Conservation (phyloP, 2,888 invertebrate species). For the Helobdella robusta region DNA sequence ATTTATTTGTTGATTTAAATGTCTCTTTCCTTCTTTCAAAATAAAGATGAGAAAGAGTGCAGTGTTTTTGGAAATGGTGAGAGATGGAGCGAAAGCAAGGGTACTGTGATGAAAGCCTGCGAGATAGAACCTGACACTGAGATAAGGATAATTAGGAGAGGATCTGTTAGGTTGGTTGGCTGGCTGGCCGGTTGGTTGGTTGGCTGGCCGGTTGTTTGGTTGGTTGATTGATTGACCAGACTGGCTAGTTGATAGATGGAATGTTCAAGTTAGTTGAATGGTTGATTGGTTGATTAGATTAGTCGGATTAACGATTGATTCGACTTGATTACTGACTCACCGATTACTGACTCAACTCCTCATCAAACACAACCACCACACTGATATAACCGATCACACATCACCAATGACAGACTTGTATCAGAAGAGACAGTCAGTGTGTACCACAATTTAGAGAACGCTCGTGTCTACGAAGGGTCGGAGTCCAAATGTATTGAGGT, state of each 20-base stretch:
- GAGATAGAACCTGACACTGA: constrained; percentile 59
- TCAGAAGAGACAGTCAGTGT: constrained; percentile 55
- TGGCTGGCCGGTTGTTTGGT: neutral
- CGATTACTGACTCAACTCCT: neutral
- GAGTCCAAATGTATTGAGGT: constrained; percentile 70
- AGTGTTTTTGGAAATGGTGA: constrained; percentile 67
- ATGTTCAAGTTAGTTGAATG: too few species aligned
- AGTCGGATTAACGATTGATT: too few species aligned
- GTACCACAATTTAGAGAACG: constrained; percentile 76
- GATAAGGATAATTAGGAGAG: constrained; percentile 55
- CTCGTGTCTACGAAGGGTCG: constrained; percentile 71
- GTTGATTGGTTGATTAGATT: too few species aligned
- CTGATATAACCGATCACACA: neutral
- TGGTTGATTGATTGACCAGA: too few species aligned
- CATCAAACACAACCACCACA: neutral
- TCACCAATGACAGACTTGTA: constrained; percentile 38
- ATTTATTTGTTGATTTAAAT: neutral
- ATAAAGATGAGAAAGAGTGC: constrained; percentile 58
- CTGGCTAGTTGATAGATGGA: too few species aligned
- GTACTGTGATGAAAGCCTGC: constrained; percentile 56
- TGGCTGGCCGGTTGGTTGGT: neutral
- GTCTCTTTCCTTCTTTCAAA: neutral
- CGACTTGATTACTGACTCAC: neutral
- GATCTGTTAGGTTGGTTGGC: constrained; percentile 37
- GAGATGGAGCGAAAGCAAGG: constrained; percentile 58